Evolutionary conservation across 2,797 vertebrate genomes (phyloP), one percentile per base, ranked within the genome.

Genomic region (Bradypus variegatus): DNA sequence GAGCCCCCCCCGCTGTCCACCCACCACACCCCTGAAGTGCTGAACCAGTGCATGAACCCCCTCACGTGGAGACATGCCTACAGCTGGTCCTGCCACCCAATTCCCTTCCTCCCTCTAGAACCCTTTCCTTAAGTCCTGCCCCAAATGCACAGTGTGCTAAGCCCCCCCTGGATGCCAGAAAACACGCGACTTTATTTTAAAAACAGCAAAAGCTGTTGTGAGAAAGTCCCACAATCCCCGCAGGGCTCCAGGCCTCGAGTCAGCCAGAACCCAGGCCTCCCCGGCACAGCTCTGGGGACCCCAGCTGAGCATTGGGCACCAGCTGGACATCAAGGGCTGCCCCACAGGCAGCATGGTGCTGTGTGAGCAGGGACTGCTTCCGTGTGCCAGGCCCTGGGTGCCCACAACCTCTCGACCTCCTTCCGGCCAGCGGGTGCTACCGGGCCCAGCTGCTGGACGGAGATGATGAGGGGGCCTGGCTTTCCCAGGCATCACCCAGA

Each of bases 301-400:
- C 72, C 13, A 2, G 4, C n/a, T 0, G 1, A 8, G n/a, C 7
- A 36, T 45, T 0, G 16, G n/a, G 23, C 48, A 53, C 50, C 53
- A 55, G 8, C 41, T 55, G 60, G 41, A 65, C 84, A 36, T 77
- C 45, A 8, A 62, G 29, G 38, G 53, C 48, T 21, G 62, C 65
- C 62, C 62, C 33, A 38, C 90, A 76, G 29, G n/a, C 70, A 2
- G 41, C 25, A 19, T 23, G 58, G 58, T 19, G 8, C 18, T 6
- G 55, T 8, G 6, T 58, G 55, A 21, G 55, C 55, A 58, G 55
- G 55, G 55, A 58, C 55, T 8, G 55, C 19, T 19, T 58, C 55
- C 55, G 1, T 5, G 18, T 21, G 55, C 73, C 73, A 6, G 27
- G 72, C 13, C 21, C 45, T 2, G 45, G 29, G 29, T 29, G 5